phyloP scores from a whole-genome alignment of 2,888 invertebrate species.

The Drosophila hamatofila region DNA sequence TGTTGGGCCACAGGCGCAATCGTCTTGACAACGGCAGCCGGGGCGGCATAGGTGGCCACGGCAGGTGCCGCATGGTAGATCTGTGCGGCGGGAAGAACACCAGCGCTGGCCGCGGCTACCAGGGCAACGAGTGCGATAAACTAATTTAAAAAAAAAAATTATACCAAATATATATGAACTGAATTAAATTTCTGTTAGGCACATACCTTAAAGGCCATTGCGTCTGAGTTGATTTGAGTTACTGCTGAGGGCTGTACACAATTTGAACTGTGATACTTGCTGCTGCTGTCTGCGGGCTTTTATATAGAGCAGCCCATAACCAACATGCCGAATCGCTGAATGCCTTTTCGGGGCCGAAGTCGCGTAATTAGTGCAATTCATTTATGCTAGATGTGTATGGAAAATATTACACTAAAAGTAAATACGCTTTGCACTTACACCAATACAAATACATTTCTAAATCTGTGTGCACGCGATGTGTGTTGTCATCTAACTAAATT shows the following conservation, averaged over 20 bases:
- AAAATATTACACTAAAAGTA: slow-evolving; percentile 61
- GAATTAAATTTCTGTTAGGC: neutral
- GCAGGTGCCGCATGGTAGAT: slow-evolving; percentile 61
- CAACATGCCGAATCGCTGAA: slow-evolving; percentile 31
- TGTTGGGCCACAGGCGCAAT: slow-evolving; percentile 57
- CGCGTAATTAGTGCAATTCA: slow-evolving; percentile 79
- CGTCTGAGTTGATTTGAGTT: slow-evolving; percentile 28
- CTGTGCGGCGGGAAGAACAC: slow-evolving; percentile 69
- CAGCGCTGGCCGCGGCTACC: slow-evolving; percentile 80
- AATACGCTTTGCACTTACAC: neutral
- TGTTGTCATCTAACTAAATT: slow-evolving; percentile 68
- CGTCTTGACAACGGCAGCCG: slow-evolving; percentile 22
- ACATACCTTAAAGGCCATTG: slow-evolving; percentile 80
- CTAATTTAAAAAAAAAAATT: slow-evolving; percentile 43
- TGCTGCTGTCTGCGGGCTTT: slow-evolving; percentile 56
- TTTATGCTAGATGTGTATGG: slow-evolving; percentile 66
- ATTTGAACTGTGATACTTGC: slow-evolving; percentile 65
- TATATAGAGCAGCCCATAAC: slow-evolving; percentile 62
- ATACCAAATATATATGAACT: neutral
- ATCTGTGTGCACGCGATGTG: slow-evolving; percentile 28
- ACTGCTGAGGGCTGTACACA: slow-evolving; percentile 56
- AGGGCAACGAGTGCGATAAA: slow-evolving; percentile 77
- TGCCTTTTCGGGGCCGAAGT: slow-evolving; percentile 47
- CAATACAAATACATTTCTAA: neutral
- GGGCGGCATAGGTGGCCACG: slow-evolving; percentile 57